Percentiles rank a stretch among this genome's conserved stretches.
These are phyloP conservation scores for Perca flavescens DNA, from an alignment of 2,113 vertebrate species.

Conservation along the genomic window DNA sequence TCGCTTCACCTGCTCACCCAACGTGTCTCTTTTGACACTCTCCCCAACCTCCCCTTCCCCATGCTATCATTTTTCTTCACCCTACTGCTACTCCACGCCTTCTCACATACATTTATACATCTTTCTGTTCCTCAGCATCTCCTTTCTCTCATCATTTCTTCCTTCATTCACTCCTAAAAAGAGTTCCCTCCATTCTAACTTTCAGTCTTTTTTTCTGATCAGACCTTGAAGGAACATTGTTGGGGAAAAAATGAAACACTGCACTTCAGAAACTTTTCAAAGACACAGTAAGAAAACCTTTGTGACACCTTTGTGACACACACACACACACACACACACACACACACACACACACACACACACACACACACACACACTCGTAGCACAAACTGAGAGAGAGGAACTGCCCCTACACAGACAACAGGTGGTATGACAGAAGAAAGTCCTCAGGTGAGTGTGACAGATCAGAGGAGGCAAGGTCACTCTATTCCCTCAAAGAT, in stretches of 20 bases:
- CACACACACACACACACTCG: conserved; percentile 27
- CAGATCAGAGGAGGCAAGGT: conserved; percentile 65
- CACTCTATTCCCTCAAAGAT: conserved; percentile 51
- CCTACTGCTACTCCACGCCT: not conserved
- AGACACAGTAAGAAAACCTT: conserved; percentile 27
- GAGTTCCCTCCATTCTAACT: not conserved
- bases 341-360: conserved; percentile 30
- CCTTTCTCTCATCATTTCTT: not conserved
- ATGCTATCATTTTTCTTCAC: conserved; percentile 40
- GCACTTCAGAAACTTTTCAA: conserved; percentile 55
- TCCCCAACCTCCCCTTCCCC: conserved; percentile 9
- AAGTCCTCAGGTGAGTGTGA: conserved; percentile 62
- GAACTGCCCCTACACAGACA: conserved; percentile 41
- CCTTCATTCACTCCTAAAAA: conserved; percentile 6
- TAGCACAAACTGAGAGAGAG: conserved; percentile 12
- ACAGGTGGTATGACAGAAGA: conserved; percentile 71
- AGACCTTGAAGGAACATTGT: conserved; percentile 33
- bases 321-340: conserved; percentile 29
- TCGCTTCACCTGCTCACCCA: conserved; percentile 76
- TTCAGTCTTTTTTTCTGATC: conserved; percentile 28
- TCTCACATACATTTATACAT: not conserved
- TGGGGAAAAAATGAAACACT: conserved; percentile 18
- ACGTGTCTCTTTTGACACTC: not conserved
- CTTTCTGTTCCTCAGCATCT: not conserved
- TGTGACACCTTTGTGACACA: conserved; percentile 35